Evolutionary conservation across 2,113 vertebrate genomes (phyloP).

Genomic region (Sinocyclocheilus anophthalmus): DNA sequence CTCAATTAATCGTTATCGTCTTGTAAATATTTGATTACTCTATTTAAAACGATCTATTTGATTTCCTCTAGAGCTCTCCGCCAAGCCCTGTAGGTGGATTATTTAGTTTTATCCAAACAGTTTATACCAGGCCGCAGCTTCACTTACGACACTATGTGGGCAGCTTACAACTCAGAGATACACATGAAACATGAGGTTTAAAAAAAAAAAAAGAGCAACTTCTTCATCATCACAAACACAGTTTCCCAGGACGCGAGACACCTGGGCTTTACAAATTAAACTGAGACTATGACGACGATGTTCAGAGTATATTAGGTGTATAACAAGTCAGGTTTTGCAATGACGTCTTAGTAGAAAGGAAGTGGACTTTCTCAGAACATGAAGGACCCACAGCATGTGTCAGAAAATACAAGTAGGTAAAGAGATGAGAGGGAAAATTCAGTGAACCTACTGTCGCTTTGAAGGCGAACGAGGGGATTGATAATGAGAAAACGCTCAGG

Average conservation of each 20-base stretch:
- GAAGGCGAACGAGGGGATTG: conserved; percentile 52
- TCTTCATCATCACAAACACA: conserved; percentile 65
- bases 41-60: conserved; percentile 59
- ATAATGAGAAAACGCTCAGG: conserved; percentile 66
- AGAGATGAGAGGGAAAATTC: neutral
- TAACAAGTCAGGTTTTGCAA: neutral
- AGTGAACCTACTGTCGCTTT: conserved; percentile 2
- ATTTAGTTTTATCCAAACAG: conserved; percentile 81
- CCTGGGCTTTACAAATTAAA: conserved; percentile 67
- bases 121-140: conserved; percentile 74
- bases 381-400: neutral
- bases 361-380: conserved; percentile 11
- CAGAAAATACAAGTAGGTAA: neutral
- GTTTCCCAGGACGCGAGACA: conserved; percentile 67
- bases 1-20: conserved; percentile 59
- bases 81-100: conserved; percentile 73
- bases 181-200: conserved; percentile 66
- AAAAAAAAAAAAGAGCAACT: conserved; percentile 66
- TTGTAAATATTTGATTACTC: conserved; percentile 71
- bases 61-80: conserved; percentile 57
- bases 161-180: conserved; percentile 75
- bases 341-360: neutral
- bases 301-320: neutral
- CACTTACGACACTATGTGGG: conserved; percentile 71
- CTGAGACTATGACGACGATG: neutral